These are phyloP conservation scores for Asbolus verrucosus DNA, from an alignment of 1,140 invertebrate species.

Conservation along the genomic window DNA sequence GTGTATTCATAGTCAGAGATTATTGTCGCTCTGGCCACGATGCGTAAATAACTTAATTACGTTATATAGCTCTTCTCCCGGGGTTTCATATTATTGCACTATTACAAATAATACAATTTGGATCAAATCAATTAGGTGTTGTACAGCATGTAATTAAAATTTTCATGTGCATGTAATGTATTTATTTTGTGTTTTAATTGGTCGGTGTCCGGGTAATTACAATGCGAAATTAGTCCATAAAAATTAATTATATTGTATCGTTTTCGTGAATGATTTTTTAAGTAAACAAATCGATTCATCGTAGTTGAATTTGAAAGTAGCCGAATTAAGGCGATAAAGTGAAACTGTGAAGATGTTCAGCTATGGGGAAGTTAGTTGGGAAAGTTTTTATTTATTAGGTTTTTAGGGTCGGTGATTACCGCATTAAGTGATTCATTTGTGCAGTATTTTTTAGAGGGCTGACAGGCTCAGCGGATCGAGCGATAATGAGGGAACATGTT, in stretches of 20 bases:
- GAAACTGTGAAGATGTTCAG: conserved; percentile 29
- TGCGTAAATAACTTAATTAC: conserved; percentile 36
- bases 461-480: conserved; percentile 31
- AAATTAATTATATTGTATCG: conserved; percentile 38
- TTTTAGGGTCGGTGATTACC: conserved; percentile 36
- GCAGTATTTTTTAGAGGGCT: conserved; percentile 39
- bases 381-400: conserved; percentile 38
- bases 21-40: conserved; percentile 8
- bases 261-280: neutral
- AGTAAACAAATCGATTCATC: conserved; percentile 15
- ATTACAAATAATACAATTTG: conserved; percentile 36
- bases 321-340: conserved; percentile 14
- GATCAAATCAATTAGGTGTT: conserved; percentile 17
- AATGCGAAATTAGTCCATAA: neutral
- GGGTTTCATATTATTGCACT: conserved; percentile 32
- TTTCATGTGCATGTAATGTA: conserved; percentile 7
- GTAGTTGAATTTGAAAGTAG: conserved; percentile 19
- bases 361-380: conserved; percentile 14
- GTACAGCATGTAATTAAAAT: conserved; percentile 6
- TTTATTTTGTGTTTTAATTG: conserved; percentile 17
- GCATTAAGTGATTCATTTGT: conserved; percentile 42
- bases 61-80: conserved; percentile 2
- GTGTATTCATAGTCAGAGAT: too few species aligned
- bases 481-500: conserved; percentile 42
- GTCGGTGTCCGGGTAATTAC: neutral